Evolutionary conservation across 2,797 vertebrate species (phyloP).

Genomic region (Sarcoramphus papa): DNA sequence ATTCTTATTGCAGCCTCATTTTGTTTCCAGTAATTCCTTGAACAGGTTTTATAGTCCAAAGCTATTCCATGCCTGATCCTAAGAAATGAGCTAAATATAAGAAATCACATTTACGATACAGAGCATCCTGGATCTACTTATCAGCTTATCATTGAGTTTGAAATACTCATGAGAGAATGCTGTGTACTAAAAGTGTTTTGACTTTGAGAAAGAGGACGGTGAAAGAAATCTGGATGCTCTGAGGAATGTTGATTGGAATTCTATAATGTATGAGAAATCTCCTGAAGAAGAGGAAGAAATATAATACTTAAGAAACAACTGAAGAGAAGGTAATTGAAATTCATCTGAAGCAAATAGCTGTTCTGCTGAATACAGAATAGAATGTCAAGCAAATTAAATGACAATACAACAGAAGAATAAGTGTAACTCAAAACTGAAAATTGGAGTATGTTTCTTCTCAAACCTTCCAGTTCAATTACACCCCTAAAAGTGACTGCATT

Average conservation of each 20-base stretch:
- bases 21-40: constrained; percentile 27
- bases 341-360: constrained; percentile 54
- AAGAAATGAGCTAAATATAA: constrained; percentile 47
- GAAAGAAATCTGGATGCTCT: constrained; percentile 50
- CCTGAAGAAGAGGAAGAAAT: constrained; percentile 43
- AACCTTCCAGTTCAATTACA: not conserved
- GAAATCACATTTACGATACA: constrained; percentile 39
- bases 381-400: constrained; percentile 56
- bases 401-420: constrained; percentile 41
- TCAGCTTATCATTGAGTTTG: constrained; percentile 53
- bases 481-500: not conserved
- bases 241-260: constrained; percentile 68
- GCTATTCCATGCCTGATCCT: not conserved
- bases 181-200: constrained; percentile 49
- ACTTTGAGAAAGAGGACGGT: constrained; percentile 44
- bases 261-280: constrained; percentile 64
- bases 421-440: constrained; percentile 24
- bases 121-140: constrained; percentile 55
- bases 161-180: constrained; percentile 52
- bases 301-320: constrained; percentile 67
- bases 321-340: constrained; percentile 65
- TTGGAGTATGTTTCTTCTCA: not conserved
- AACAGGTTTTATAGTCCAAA: not conserved
- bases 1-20: not conserved
- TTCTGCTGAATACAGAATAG: constrained; percentile 58